Evolutionary conservation across 2,113 vertebrate species (phyloP), one percentile per base, ranked within the genome.

Genomic region (Nothobranchius kuhntae): DNA sequence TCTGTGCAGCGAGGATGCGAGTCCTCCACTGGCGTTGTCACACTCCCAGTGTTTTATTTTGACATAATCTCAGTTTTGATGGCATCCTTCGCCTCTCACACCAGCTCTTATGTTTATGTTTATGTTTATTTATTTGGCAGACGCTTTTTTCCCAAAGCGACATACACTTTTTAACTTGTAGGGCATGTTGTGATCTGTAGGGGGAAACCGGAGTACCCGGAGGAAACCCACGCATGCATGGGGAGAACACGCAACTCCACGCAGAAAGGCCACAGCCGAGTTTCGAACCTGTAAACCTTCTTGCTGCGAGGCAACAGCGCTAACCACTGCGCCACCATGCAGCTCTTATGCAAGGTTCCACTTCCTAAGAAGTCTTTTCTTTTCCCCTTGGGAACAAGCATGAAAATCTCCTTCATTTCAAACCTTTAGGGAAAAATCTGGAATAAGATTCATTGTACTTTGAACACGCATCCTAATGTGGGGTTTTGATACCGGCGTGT

Each of bases 21-120:
- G 4, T 30, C 30, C 30, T 30, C 30, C 30, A 30, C 14, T 8
- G 1, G 64, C 51, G 71, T 78, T 75, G 74, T 77, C 75, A 74
- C 57, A 68, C 65, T 75, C 17, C 58, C 64, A 12, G 60, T 68
- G 63, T 73, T 80, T 77, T 77, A 81, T 82, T 85, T 86, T 79
- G 73, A 84, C 59, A 73, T 85, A 68, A 61, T 65, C 58, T 36
- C 30, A 4, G 30, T 30, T 30, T 30, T 30, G 30, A 30, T 30
- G 30, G 30, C 30, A 4, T 30, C 30, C 30, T 30, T 30, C 30
- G 30, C 30, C 30, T 30, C 30, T 30, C 30, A 30, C 53, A 63
- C 52, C 0, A 0, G n/a, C 82, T 85, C 77, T 76, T 78, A 78
- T 75, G 58, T 21, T 21, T 21, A 21, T 21, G 21, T 21, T 21